Percentiles rank a stretch among this genome's conserved stretches.
phyloP scores from a whole-genome alignment of 2,797 vertebrate species.

The Falco novaeseelandiae region DNA sequence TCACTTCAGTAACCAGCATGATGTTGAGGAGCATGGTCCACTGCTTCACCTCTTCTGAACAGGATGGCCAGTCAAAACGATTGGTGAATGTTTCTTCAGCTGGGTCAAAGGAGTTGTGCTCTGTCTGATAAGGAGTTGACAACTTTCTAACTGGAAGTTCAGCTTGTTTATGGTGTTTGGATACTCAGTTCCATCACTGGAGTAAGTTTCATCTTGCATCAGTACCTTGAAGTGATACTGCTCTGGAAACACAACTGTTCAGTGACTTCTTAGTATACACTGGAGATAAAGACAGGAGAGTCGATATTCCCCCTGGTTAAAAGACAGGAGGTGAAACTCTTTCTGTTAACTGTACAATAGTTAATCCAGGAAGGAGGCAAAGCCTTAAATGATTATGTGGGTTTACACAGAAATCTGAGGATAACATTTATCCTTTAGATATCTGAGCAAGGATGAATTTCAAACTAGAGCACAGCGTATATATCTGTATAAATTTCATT shows the following conservation, averaged over 20 bases:
- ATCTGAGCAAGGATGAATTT: slow-evolving; percentile 43
- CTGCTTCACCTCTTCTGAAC: slow-evolving; percentile 21
- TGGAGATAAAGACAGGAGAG: slow-evolving; percentile 46
- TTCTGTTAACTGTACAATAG: slow-evolving; percentile 29
- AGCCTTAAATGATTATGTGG: slow-evolving; percentile 66
- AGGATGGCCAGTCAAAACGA: background rate
- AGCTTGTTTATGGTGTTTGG: background rate
- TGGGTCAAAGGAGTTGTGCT: background rate
- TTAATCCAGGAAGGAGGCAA: slow-evolving; percentile 64
- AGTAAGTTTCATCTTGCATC: background rate
- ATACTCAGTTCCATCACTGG: background rate
- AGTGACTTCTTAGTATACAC: slow-evolving; percentile 23
- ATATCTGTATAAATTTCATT: slow-evolving; percentile 27
- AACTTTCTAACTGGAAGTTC: slow-evolving; percentile 22
- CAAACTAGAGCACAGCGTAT: background rate
- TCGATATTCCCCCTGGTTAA: background rate
- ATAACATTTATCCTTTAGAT: slow-evolving; percentile 68
- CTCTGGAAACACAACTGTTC: slow-evolving; percentile 18
- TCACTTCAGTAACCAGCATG: slow-evolving; percentile 43
- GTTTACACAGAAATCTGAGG: slow-evolving; percentile 62
- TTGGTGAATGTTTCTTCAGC: background rate
- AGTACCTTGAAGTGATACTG: background rate
- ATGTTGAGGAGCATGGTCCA: slow-evolving; percentile 24
- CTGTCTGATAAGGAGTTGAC: background rate
- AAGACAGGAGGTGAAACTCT: background rate